These are phyloP conservation scores for Rhopalosiphum padi DNA, from an alignment of 1,140 invertebrate genomes.

Conservation along the genomic window DNA sequence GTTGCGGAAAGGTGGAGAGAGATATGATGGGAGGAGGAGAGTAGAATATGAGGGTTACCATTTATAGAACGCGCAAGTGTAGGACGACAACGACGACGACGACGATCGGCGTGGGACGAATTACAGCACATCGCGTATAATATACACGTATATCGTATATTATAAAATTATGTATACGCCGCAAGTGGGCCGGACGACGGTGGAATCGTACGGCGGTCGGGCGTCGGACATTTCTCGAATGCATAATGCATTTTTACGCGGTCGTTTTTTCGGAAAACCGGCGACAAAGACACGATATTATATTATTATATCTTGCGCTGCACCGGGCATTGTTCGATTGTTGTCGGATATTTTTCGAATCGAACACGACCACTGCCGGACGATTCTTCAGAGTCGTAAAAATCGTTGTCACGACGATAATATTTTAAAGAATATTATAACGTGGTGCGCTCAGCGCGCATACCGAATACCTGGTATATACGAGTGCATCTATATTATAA, in stretches of 20 bases:
- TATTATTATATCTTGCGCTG: background rate
- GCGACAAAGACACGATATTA: background rate
- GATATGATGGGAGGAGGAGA: no score
- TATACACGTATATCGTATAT: background rate
- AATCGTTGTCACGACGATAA: background rate
- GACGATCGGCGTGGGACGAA: conserved; percentile 37
- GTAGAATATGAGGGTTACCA: conserved; percentile 39
- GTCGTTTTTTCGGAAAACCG: background rate
- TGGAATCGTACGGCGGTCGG: background rate
- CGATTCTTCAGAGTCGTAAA: background rate
- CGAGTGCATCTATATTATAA: no score
- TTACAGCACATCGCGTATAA: conserved; percentile 30
- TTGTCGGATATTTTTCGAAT: background rate
- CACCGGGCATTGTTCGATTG: conserved; percentile 35
- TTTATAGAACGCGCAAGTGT: conserved; percentile 49
- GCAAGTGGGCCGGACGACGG: background rate
- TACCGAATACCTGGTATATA: background rate
- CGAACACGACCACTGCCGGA: background rate
- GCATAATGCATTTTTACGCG: conserved; percentile 43
- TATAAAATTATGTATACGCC: background rate
- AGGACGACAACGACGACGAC: conserved; percentile 28
- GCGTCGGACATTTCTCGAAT: background rate
- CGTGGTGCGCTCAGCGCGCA: background rate
- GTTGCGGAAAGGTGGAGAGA: background rate
- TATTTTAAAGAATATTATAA: background rate